Base-by-base conservation (phyloP, 2,113 vertebrate genomes). In the Pteropus alecto region DNA sequence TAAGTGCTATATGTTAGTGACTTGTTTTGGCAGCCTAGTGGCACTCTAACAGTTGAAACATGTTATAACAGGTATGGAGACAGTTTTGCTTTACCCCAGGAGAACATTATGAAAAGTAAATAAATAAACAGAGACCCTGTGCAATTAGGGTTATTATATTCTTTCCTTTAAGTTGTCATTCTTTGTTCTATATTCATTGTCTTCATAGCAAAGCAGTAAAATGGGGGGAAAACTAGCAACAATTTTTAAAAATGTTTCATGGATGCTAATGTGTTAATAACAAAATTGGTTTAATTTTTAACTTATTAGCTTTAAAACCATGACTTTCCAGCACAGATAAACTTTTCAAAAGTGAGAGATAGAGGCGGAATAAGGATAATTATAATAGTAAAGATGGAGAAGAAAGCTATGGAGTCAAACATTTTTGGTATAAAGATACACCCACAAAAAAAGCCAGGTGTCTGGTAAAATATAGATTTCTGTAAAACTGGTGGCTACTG, bases 221-320 rank as follows among this genome's bases (percentile, higher is more conserved):
- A 78, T 46, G 5, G 87, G 61, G 41, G 19, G 16, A 85, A 85
- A 76, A 93, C 51, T 83, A 61, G 38, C 74, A 14, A 54, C 48
- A 78, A 54, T 87, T 88, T n/a, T 35, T 48, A 58, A 85, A 71
- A 92, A 84, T 90, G 24, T 58, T 83, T 94, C 56, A 41, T 89
- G 33, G 10, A 68, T 73, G 24, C 78, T 67, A 89, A 26, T 91
- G 28, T 71, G 28, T 81, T 63, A 67, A 46, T 77, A 90, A 70
- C 18, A 93, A 93, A 93, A 90, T 70, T 83, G 33, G 1, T 46
- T 96, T 92, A 48, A 94, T 87, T 94, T 95, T 95, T 61, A 84
- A 77, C 76, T 97, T 13, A 78, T 83, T 84, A 71, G 19, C 35
- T 94, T 93, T 58, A 56, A 93, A 90, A 54, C 22, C 15, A 67